A percentile compares a stretch with the other conserved stretches of the same genome.
These are phyloP conservation scores for Phyllostomus discolor DNA, from an alignment of 2,113 vertebrate species.

Conservation along the genomic window DNA sequence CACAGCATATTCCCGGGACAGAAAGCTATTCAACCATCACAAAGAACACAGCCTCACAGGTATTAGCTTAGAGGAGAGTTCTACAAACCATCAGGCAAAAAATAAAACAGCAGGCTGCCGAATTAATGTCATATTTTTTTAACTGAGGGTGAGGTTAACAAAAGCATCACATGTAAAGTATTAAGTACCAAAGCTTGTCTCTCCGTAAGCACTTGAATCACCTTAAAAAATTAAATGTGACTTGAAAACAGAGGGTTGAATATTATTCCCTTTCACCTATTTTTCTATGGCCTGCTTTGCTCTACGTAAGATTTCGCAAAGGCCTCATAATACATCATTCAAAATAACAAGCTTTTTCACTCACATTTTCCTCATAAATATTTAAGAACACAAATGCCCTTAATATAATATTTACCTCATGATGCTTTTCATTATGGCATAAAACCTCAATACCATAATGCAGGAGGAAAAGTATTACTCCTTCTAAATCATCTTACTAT, in stretches of 20 bases:
- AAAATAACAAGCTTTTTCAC: background rate
- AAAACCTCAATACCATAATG: background rate
- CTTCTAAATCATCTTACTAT: background rate
- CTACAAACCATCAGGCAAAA: background rate
- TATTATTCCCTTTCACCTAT: background rate
- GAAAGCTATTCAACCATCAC: background rate
- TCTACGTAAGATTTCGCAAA: background rate
- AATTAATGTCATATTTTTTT: background rate
- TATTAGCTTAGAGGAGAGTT: background rate
- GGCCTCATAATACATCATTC: background rate
- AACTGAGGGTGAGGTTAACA: background rate
- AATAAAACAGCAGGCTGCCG: background rate
- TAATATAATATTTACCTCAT: background rate
- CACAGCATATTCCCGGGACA: background rate
- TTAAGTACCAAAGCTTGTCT: background rate
- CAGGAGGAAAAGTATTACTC: background rate
- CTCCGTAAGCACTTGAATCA: background rate
- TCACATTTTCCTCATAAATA: background rate
- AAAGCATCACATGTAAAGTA: background rate
- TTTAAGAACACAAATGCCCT: background rate
- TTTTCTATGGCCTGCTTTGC: background rate
- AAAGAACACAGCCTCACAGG: background rate
- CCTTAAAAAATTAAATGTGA: background rate
- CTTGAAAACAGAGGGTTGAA: background rate
- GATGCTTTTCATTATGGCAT: background rate